Base-by-base conservation (phyloP, 2,113 vertebrate species). In the Eublepharis macularius region DNA sequence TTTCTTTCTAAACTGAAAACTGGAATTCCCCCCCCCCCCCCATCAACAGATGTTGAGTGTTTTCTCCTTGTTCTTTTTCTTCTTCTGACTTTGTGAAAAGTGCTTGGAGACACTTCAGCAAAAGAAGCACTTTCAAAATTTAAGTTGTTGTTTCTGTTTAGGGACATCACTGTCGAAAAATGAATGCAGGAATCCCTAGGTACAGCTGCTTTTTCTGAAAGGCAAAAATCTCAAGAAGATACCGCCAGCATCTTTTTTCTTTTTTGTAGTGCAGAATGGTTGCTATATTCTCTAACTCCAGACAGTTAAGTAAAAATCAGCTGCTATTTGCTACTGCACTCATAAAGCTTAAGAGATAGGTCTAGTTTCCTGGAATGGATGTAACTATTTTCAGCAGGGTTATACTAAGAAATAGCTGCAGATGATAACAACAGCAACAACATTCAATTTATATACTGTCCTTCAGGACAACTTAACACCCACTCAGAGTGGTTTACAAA, bases 251-350 rank as follows among this genome's bases (percentile, higher is more conserved):
- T 88, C 77, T 68, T 66, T 11, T 70, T 24, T 63, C 47, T 79
- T 80, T 14, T 85, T 89, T 84, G 86, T 66, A 95, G 68, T 73
- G 36, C 17, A 9, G 41, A 43, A 60, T 81, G 57, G 63, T 70
- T 72, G 76, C 41, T 29, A 60, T 68, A 2, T 87, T 91, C 86
- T 81, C 81, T 83, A 85, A 80, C 76, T 76, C 77, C 60, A 86
- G 85, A 86, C 80, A 92, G 39, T 86, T 49, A 88, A 92, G 88
- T 39, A 94, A 86, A 93, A 93, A 90, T 76, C 65, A 84, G 54
- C 85, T 84, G 91, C 69, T 80, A 63, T 92, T 94, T 93, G 51
- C 36, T 82, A 68, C 90, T 82, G 47, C 77, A 81, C 32, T 89
- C 80, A 11, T 51, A 80, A 80, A 91, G 78, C 82, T 85, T 72